Base-by-base conservation (phyloP, 2,888 invertebrate species). In the Acleris literana region DNA sequence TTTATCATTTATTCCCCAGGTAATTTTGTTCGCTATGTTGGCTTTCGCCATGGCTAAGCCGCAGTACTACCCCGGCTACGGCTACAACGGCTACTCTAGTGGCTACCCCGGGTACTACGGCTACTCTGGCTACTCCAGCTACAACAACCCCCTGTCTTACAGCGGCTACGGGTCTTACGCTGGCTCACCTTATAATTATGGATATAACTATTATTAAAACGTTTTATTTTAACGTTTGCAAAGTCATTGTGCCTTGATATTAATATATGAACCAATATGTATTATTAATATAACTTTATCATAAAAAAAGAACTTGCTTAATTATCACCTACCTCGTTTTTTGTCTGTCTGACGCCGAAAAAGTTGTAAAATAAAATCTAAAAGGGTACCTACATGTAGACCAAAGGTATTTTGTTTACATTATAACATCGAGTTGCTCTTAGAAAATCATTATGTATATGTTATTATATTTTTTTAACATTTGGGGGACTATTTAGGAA, bases 21-120 rank as follows among this genome's bases (percentile, higher is more conserved):
- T 93, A 55, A 77, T 93, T 65, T 74, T 93, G 59, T 85, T 93
- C 71, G 87, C 89, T 64, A 74, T 93, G 39, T 64, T 93, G 80
- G 88, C 93, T 60, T 18, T 94, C 72, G 84, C 92, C 68, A 73
- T 92, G 78, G 90, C 94, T 69, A 84, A 87, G 76, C 84, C 94
- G 0, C 92, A 92, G 70, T 74, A 82, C 13, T 90, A 89, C 73
- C 75, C 85, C 18, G 78, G 85, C 3, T 87, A 86, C 59, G 85
- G 87, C 5, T 88, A 87, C 70, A 79, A 78, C 11, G 75, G 80
- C 52, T 88, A 88, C 70, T 77, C 67, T 17, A 57, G 83, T 9
- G 49, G 68, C 9, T 71, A 69, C 0, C 70, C 77, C 2, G 75
- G 85, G 18, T 89, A 88, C 68, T 86, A 87, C 0, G 77, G 86